Base-by-base conservation (phyloP, 1,140 invertebrate species). In the Sinella curviseta region DNA sequence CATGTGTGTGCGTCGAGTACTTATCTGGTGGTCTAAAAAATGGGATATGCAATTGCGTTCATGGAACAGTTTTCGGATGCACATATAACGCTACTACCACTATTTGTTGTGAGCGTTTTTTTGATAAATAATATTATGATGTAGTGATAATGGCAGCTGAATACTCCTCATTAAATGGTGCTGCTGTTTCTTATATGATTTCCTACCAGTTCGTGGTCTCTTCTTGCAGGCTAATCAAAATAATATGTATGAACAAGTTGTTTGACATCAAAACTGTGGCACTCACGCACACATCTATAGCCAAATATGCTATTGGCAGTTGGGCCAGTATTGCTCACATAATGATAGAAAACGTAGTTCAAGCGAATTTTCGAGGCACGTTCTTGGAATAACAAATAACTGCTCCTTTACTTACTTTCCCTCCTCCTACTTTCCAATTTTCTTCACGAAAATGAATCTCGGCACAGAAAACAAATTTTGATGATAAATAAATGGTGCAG, bases 211-310 rank as follows among this genome's bases (percentile, higher is more conserved):
- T n/a, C n/a, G n/a, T n/a, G n/a, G n/a, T n/a, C n/a, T n/a, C n/a
- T n/a, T n/a, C 55, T 60, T 60, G 12, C n/a, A 60, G 55, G 55
- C 55, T 60, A 60, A 60, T 60, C 55, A 60, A 60, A 17, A 24
- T 60, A 60, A 60, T 60, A 60, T 26, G 55, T 60, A 60, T 60
- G 55, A 60, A 26, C n/a, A 60, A 60, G 14, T 60, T 60, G 55
- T 60, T 60, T 60, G 55, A 60, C 55, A 24, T 8, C 12, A n/a
- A 24, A 60, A 60, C 24, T 8, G 55, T 60, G n/a, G 14, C 55
- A 60, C n/a, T n/a, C n/a, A n/a, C n/a, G n/a, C n/a, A n/a, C n/a
- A n/a, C n/a, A n/a, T n/a, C n/a, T 60, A 24, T 60, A 60, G 55
- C 55, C 55, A 60, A n/a, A 60, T 60, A 14, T 60, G 55, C 55